phyloP scores from a whole-genome alignment of 35 echinoderm and acorn worm species.

The Apostichopus japonicus region DNA sequence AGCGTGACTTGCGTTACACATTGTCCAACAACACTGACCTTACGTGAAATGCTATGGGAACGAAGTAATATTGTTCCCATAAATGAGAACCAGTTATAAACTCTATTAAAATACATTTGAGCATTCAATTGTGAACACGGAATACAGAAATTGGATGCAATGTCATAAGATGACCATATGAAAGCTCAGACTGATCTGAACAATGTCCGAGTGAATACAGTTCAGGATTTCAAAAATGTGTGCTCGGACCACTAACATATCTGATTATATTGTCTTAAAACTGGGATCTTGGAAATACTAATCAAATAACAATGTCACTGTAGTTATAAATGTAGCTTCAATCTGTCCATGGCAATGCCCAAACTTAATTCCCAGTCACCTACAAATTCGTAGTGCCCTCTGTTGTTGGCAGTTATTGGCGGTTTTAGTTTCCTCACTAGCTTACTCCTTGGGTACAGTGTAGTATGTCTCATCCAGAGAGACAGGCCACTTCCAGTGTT shows the following conservation, averaged over 20 bases:
- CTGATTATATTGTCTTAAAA: background rate
- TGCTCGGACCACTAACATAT: background rate
- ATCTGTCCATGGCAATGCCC: background rate
- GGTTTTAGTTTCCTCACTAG: conserved; percentile 24
- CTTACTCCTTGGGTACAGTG: background rate
- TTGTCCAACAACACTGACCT: too few species aligned
- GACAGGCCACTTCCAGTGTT: conserved; percentile 40
- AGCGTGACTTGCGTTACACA: too few species aligned
- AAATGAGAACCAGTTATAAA: conserved; percentile 4
- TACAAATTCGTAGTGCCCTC: too few species aligned
- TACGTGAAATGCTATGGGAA: too few species aligned
- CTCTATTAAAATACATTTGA: too few species aligned
- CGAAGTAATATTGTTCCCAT: conserved; percentile 20
- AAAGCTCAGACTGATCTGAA: conserved; percentile 11
- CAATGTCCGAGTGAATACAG: background rate
- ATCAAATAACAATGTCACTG: background rate
- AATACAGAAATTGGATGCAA: background rate
- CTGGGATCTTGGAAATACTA: background rate
- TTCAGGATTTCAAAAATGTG: background rate
- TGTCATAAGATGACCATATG: conserved; percentile 8
- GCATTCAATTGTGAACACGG: conserved; percentile 22
- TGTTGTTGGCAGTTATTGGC: conserved; percentile 31
- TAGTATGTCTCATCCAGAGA: conserved; percentile 27
- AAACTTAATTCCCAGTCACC: conserved; percentile 4
- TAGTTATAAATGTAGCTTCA: background rate